Conservation (phyloP, 2,888 invertebrate species). For the Dugesia japonica region DNA sequence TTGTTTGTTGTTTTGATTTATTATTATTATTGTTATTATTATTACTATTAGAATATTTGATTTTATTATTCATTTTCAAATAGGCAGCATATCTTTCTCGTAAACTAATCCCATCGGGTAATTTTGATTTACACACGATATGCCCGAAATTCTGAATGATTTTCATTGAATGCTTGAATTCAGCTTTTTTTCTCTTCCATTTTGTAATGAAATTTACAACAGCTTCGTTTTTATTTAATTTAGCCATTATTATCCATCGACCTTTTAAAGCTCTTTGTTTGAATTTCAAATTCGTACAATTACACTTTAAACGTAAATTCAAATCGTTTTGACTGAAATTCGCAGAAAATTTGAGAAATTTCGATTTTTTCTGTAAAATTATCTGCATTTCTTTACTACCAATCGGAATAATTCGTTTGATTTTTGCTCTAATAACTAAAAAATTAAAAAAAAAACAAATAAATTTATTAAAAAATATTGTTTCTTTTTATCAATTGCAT, state of each 20-base stretch:
- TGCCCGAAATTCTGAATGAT: slow-evolving; percentile 6
- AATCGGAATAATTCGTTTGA: not conserved
- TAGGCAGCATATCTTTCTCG: slow-evolving; percentile 10
- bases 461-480: too few relatives aligned
- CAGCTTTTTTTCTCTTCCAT: slow-evolving; percentile 23
- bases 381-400: not conserved
- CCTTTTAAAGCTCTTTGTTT: not conserved
- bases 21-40: too few relatives aligned
- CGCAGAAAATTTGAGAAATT: not conserved
- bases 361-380: not conserved
- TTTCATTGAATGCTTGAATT: slow-evolving; percentile 12
- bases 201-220: slow-evolving; percentile 21
- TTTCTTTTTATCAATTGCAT: too few relatives aligned
- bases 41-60: not conserved
- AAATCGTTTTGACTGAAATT: not conserved
- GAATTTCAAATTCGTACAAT: not conserved
- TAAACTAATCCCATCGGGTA: not conserved
- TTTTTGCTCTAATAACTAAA: not conserved
- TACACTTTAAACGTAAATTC: not conserved
- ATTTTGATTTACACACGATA: not conserved
- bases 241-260: slow-evolving; percentile 12
- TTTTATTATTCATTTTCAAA: not conserved
- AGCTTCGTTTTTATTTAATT: not conserved
- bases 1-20: not conserved
- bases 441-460: not conserved